Percentiles rank a stretch among this genome's conserved stretches.
phyloP scores from a whole-genome alignment of 2,797 vertebrate species.

The Takifugu rubripes region DNA sequence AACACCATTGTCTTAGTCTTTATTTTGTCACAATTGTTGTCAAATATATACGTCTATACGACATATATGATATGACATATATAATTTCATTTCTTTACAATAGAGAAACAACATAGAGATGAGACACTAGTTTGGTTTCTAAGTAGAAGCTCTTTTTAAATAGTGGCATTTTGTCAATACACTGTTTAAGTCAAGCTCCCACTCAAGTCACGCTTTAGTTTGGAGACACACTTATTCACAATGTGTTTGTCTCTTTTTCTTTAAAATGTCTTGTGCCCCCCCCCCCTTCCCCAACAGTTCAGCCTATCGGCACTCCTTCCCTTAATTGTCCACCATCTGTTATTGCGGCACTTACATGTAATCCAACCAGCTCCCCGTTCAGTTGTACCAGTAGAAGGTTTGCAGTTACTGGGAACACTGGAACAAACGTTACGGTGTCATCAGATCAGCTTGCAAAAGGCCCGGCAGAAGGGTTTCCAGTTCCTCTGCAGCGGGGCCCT shows the following conservation, averaged over 20 bases:
- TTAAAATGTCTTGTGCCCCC: slow-evolving; percentile 59
- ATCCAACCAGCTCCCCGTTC: slow-evolving; percentile 51
- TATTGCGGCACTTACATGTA: slow-evolving; percentile 57
- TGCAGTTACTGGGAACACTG: slow-evolving; percentile 46
- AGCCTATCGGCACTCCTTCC: slow-evolving; percentile 51
- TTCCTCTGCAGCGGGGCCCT: slow-evolving; percentile 59
- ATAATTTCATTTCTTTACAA: slow-evolving; percentile 84
- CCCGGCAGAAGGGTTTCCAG: slow-evolving; percentile 51
- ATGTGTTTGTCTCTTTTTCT: slow-evolving; percentile 63
- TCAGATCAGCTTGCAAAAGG: slow-evolving; percentile 75
- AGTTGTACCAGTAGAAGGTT: slow-evolving; percentile 54
- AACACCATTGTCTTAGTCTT: slow-evolving; percentile 80
- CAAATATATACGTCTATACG: slow-evolving; percentile 82
- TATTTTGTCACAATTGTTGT: slow-evolving; percentile 82
- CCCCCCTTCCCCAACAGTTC: slow-evolving; percentile 43
- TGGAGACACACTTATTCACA: slow-evolving; percentile 78
- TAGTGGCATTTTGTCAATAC: slow-evolving; percentile 77
- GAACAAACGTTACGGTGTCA: slow-evolving; percentile 53
- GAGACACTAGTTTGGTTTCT: slow-evolving; percentile 88
- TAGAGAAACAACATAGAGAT: slow-evolving; percentile 87
- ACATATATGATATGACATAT: slow-evolving; percentile 84
- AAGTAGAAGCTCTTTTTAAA: slow-evolving; percentile 85
- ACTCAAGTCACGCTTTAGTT: slow-evolving; percentile 67
- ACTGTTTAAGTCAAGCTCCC: slow-evolving; percentile 75
- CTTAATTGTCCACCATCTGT: slow-evolving; percentile 54